A percentile compares a stretch with the other conserved stretches of the same genome.
Conservation (phyloP, 2,113 vertebrate species). For the Copsychus sechellarum region DNA sequence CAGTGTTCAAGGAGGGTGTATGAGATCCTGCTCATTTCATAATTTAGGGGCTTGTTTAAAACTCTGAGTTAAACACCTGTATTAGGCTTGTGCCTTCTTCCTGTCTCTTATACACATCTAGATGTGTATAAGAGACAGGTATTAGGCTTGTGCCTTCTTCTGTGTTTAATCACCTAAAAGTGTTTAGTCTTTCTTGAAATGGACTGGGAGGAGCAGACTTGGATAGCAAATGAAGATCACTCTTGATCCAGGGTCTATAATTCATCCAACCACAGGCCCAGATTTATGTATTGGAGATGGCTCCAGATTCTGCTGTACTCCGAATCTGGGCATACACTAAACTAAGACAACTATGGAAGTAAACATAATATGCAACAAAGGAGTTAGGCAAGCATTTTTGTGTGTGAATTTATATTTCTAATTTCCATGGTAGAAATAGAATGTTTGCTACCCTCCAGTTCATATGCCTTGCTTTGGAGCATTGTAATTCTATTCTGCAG, state of each 20-base stretch:
- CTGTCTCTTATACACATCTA: no score
- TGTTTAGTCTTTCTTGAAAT: background rate
- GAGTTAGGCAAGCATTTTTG: accelerated
- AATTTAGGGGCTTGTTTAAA: background rate
- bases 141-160: background rate
- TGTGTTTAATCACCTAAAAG: background rate
- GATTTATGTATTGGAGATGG: background rate
- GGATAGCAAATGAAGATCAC: background rate
- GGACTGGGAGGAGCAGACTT: background rate
- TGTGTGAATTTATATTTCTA: accelerated
- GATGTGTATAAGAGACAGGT: no score
- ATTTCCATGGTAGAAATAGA: background rate
- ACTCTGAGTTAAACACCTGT: background rate
- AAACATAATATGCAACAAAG: accelerated
- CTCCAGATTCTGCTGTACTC: accelerated
- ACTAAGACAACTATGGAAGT: accelerated
- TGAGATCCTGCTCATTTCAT: background rate
- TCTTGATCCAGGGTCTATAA: background rate
- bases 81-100: background rate
- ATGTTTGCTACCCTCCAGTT: background rate
- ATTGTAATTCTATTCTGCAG: background rate
- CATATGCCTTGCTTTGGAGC: background rate
- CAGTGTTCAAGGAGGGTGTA: accelerated
- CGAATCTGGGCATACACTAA: background rate
- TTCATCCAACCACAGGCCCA: accelerated